These are phyloP conservation scores for Bombyx mandarina DNA, from an alignment of 1,140 invertebrate genomes.

Conservation along the genomic window DNA sequence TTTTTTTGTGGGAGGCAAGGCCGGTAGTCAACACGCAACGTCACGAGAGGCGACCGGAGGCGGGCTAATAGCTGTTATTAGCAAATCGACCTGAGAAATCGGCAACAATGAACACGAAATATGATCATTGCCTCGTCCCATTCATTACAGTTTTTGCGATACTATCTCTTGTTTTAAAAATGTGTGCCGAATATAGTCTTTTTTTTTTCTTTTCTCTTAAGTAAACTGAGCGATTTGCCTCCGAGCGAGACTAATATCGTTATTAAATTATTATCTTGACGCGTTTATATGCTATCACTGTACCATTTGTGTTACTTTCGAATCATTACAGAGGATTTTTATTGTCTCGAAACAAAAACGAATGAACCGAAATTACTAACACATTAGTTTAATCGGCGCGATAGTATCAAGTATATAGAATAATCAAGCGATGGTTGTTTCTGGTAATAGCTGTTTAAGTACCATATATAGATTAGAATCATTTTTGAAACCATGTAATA, in stretches of 20 bases:
- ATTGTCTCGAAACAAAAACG: conserved; percentile 1
- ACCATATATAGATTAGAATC: too few species aligned
- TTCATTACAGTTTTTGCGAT: conserved; percentile 52
- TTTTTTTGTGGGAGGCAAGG: conserved; percentile 42
- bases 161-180: conserved; percentile 37
- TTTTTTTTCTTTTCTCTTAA: conserved; percentile 19
- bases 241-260: conserved; percentile 37
- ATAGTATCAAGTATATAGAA: too few species aligned
- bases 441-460: too few species aligned
- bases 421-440: too few species aligned
- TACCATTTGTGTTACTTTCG: conserved; percentile 35
- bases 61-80: conserved; percentile 59
- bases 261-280: conserved; percentile 53
- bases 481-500: too few species aligned
- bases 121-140: conserved; percentile 47
- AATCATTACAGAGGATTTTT: conserved; percentile 5
- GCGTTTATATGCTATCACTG: conserved; percentile 39
- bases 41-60: conserved; percentile 29
- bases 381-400: background rate
- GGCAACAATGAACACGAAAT: conserved; percentile 55
- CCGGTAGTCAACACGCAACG: conserved; percentile 44
- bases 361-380: conserved; percentile 2
- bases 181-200: conserved; percentile 40
- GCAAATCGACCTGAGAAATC: conserved; percentile 59
- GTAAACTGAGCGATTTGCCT: conserved; percentile 43